Conservation (phyloP, 1,140 invertebrate genomes). For the Achatina immaculata region DNA sequence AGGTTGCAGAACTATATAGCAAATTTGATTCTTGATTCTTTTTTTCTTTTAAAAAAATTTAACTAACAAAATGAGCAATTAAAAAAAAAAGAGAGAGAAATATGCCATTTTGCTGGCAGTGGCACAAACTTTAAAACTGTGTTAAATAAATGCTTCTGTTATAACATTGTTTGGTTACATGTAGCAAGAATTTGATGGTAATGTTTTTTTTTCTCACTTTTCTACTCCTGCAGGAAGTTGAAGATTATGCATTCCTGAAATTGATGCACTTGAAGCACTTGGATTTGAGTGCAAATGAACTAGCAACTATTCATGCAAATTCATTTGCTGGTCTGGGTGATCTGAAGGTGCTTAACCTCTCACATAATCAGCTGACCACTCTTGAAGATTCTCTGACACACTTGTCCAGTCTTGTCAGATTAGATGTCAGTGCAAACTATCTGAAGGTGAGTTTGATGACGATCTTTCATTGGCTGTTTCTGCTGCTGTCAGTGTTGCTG, state of each 20-base stretch:
- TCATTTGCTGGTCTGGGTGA: conserved; percentile 45
- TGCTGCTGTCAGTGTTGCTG: too few relatives aligned
- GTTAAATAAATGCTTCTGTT: too few relatives aligned
- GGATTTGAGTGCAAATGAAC: conserved; percentile 52
- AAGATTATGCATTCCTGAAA: conserved; percentile 42
- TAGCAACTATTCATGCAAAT: conserved; percentile 43
- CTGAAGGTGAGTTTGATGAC: conserved; percentile 33
- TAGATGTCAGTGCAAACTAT: conserved; percentile 50
- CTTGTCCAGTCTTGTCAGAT: conserved; percentile 40
- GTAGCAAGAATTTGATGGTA: too few relatives aligned
- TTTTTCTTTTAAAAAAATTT: too few relatives aligned
- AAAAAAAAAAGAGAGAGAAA: too few relatives aligned
- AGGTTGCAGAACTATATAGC: too few relatives aligned
- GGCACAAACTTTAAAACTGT: too few relatives aligned
- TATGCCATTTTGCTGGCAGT: too few relatives aligned
- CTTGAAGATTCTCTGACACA: conserved; percentile 44
- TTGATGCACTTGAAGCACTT: conserved; percentile 40
- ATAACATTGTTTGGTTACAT: too few relatives aligned
- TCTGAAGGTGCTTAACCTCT: conserved; percentile 50
- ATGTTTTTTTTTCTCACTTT: background rate
- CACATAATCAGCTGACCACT: conserved; percentile 46
- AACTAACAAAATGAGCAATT: too few relatives aligned
- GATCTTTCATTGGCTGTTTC: background rate
- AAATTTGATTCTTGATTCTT: too few relatives aligned
- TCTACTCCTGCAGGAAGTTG: conserved; percentile 39